Percentiles rank a stretch among this genome's conserved stretches.
Conservation (phyloP, 2,888 invertebrate species). For the Morpho deidamia region DNA sequence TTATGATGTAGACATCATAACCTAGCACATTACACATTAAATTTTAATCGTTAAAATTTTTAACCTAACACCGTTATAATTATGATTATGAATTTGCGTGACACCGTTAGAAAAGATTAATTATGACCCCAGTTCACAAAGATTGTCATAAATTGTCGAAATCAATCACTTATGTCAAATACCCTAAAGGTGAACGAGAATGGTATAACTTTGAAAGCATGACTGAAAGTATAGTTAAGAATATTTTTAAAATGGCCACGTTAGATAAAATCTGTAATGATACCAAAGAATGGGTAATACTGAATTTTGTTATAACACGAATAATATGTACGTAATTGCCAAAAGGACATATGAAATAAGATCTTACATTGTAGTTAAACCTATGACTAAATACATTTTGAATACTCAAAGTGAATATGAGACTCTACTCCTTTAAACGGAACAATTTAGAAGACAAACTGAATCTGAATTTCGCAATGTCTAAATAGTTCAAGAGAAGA, state of each 20-base stretch:
- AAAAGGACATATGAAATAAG: conserved; percentile 38
- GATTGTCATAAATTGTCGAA: background rate
- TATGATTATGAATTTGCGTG: background rate
- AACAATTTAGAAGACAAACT: background rate
- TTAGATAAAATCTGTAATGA: background rate
- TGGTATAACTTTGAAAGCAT: background rate
- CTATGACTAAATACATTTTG: conserved; percentile 46
- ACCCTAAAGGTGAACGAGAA: too few relatives aligned
- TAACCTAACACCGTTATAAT: background rate
- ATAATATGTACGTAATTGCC: conserved; percentile 30
- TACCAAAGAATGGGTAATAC: conserved; percentile 33
- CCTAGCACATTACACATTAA: background rate
- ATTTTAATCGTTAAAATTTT: background rate
- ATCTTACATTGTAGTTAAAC: conserved; percentile 36
- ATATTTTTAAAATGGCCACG: too few relatives aligned
- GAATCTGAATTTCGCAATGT: background rate
- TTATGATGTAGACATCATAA: background rate
- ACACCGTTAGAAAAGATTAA: background rate
- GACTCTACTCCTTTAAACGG: conserved; percentile 43
- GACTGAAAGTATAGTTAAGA: too few relatives aligned
- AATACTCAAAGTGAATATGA: conserved; percentile 46
- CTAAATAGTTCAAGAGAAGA: background rate
- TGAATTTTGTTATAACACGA: conserved; percentile 30
- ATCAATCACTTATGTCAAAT: too few relatives aligned
- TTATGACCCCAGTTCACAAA: conserved; percentile 20